phyloP scores from a whole-genome alignment of 2,113 vertebrate genomes.

The Scophthalmus maximus region DNA sequence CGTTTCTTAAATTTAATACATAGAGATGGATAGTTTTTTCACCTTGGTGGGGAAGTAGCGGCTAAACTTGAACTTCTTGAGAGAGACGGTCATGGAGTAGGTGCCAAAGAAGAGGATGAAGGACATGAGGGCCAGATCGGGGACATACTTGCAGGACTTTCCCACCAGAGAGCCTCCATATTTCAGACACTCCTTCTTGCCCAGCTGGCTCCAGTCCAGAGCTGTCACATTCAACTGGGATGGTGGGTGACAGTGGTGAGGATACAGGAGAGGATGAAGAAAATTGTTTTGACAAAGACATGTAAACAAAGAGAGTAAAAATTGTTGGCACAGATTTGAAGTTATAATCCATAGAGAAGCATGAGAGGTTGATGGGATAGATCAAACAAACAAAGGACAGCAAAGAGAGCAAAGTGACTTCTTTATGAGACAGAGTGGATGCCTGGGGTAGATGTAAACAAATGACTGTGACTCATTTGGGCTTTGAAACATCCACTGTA shows the following conservation, averaged over 20 bases:
- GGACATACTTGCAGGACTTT: slow-evolving; percentile 91
- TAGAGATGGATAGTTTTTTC: slow-evolving; percentile 43
- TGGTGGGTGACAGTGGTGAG: slow-evolving; percentile 1
- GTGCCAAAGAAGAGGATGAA: slow-evolving; percentile 99
- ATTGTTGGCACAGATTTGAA: slow-evolving; percentile 1
- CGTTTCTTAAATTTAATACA: neutral
- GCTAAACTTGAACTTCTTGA: slow-evolving; percentile 98
- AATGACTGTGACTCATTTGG: neutral
- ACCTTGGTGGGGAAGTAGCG: slow-evolving; percentile 99
- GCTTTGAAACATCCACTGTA: neutral
- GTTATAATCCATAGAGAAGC: slow-evolving; percentile 24
- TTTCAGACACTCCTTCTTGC: slow-evolving; percentile 94
- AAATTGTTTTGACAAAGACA: slow-evolving; percentile 43
- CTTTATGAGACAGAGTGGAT: slow-evolving; percentile 11
- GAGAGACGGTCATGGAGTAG: slow-evolving; percentile 94
- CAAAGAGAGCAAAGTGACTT: slow-evolving; percentile 22
- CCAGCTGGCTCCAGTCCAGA: slow-evolving; percentile 96
- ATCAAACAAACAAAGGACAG: slow-evolving; percentile 41
- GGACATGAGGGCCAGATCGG: slow-evolving; percentile 96
- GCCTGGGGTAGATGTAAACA: slow-evolving; percentile 4
- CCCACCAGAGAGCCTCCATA: slow-evolving; percentile 94
- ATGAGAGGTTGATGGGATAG: slow-evolving; percentile 16
- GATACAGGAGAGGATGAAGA: slow-evolving; percentile 43
- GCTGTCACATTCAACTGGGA: slow-evolving; percentile 93
- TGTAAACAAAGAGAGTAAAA: slow-evolving; percentile 12